A percentile compares a stretch with the other conserved stretches of the same genome.
phyloP scores from a whole-genome alignment of 1,140 invertebrate species.

The Drosophila baimaii region DNA sequence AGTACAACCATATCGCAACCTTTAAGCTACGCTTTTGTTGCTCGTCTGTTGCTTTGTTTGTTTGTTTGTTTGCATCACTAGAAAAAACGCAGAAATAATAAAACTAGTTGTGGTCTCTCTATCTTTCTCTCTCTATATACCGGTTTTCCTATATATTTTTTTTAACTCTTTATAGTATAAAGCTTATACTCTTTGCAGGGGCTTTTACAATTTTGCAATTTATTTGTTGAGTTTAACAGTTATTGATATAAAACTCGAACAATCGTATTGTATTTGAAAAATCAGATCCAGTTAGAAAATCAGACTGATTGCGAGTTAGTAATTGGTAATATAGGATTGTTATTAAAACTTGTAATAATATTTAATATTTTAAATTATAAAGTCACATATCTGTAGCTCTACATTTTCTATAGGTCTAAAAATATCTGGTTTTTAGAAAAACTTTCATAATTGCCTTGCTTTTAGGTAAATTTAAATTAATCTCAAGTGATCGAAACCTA shows the following conservation, averaged over 20 bases:
- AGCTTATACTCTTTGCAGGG: neutral
- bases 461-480: neutral
- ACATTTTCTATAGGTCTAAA: neutral
- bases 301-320: neutral
- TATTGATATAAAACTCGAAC: neutral
- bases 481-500: neutral
- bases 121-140: slow-evolving; percentile 43
- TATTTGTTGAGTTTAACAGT: neutral
- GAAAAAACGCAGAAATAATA: slow-evolving; percentile 44
- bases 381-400: too few species aligned
- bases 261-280: neutral
- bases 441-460: neutral
- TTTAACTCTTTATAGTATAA: slow-evolving; percentile 1
- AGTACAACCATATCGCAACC: slow-evolving; percentile 49
- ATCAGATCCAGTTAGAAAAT: neutral
- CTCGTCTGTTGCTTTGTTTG: slow-evolving; percentile 71
- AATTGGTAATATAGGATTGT: neutral
- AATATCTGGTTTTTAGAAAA: neutral
- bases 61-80: slow-evolving; percentile 73
- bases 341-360: too few species aligned
- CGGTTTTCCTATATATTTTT: slow-evolving; percentile 57
- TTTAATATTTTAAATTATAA: too few species aligned
- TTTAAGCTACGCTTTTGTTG: slow-evolving; percentile 72
- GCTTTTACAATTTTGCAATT: neutral
- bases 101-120: slow-evolving; percentile 62